Base-by-base conservation (phyloP, 2,888 invertebrate species). In the Cheilosia vernalis region DNA sequence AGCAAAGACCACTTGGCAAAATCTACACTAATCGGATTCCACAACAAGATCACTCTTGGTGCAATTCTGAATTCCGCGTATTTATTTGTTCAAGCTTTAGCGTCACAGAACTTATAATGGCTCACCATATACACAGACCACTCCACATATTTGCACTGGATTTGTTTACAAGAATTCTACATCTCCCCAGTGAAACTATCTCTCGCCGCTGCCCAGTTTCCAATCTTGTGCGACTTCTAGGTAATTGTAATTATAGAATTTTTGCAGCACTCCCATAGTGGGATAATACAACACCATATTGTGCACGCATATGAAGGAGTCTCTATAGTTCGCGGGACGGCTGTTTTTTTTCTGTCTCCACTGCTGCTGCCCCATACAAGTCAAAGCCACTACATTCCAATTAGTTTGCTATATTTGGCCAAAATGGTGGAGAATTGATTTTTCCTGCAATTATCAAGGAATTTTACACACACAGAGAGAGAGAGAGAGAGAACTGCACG, bases 201-300 rank as follows among this genome's bases (percentile, higher is more conserved):
- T 15, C 49, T 47, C 21, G 33, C 40, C n/a, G 30, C 37, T 24
- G 30, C 51, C 40, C 69, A 37, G 40, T 47, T 61, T 27, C 44
- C 73, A 73, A 73, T 79, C 79, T 44, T 24, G 42, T 61, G 3
- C 40, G 60, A 66, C 79, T 69, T 69, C 74, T 66, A 55, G 66
- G 76, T 56, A 66, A 70, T 66, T 61, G 84, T 80, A 76, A 85
- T 85, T 85, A 85, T 56, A 81, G 85, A 85, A 85, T 81, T 81
- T 77, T 44, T 63, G 2, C 21, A 19, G 40, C 69, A 60, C 56
- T 64, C 67, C 81, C 67, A 72, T 77, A 61, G 61, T 56, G 61
- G 80, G 66, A 76, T 49, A 67, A 60, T 30, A 40, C 76, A 55
- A 51, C 76, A 81, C 81, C 85, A 81, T 67, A 63, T 58, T 27